Conservation (phyloP, 2,888 invertebrate genomes). For the Andricus curvator region DNA sequence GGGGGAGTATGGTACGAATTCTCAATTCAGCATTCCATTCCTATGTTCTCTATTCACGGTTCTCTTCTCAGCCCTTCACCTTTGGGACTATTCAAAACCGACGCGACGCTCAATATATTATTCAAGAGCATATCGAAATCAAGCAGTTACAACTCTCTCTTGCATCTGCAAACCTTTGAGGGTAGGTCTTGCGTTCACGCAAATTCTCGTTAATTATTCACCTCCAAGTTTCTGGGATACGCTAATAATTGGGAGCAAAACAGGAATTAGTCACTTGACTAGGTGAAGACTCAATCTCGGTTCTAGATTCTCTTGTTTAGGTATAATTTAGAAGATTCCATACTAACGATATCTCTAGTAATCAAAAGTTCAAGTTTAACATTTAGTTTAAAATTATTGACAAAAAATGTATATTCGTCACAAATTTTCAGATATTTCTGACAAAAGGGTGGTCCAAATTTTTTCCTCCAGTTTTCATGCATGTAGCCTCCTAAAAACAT, state of each 20-base stretch:
- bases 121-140: constrained; percentile 43
- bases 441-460: too few relatives aligned
- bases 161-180: constrained; percentile 9
- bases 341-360: neutral
- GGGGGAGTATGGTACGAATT: constrained; percentile 23
- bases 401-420: too few relatives aligned
- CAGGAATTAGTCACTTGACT: constrained; percentile 34
- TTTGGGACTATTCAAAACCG: constrained; percentile 33
- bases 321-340: neutral
- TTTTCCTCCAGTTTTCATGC: too few relatives aligned
- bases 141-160: constrained; percentile 19
- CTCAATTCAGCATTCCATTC: constrained; percentile 39
- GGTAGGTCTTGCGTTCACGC: constrained; percentile 22
- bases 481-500: too few relatives aligned
- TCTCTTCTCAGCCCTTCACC: constrained; percentile 44
- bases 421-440: too few relatives aligned
- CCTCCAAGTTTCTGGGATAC: constrained; percentile 31
- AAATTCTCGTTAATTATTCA: constrained; percentile 38
- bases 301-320: constrained; percentile 12
- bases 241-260: constrained; percentile 35
- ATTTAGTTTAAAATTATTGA: neutral
- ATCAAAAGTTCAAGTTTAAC: neutral
- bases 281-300: constrained; percentile 20
- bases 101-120: constrained; percentile 46
- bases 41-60: constrained; percentile 46